Conservation (phyloP, 2,888 invertebrate genomes). For the Aelia acuminata region DNA sequence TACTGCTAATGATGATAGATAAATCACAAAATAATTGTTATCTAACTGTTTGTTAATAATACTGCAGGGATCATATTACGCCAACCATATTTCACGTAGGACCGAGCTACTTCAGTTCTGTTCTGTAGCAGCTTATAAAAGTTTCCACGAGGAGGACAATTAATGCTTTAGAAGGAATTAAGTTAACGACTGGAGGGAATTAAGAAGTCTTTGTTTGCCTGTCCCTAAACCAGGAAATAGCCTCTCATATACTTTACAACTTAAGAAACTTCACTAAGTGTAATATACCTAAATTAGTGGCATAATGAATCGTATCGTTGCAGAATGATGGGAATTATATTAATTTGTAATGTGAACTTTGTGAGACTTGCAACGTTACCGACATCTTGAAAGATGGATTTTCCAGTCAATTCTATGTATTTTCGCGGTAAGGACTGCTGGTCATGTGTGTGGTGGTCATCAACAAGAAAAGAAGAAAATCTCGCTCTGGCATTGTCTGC, state of each 20-base stretch:
- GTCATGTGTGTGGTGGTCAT: no score
- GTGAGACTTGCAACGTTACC: not conserved
- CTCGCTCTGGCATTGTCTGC: no score
- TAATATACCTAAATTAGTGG: slow-evolving; percentile 32
- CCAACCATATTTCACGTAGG: not conserved
- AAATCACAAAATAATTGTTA: not conserved
- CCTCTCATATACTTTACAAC: slow-evolving; percentile 45
- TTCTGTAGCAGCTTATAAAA: slow-evolving; percentile 19
- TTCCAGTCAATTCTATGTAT: no score
- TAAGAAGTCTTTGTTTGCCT: slow-evolving; percentile 49
- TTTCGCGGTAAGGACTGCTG: no score
- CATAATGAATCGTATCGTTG: not conserved
- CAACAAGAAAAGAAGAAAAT: no score
- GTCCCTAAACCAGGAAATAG: slow-evolving; percentile 43
- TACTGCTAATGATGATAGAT: not conserved
- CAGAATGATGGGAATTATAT: not conserved
- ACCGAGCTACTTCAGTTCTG: not conserved
- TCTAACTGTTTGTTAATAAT: not conserved
- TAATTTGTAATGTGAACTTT: not conserved
- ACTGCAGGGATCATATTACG: not conserved
- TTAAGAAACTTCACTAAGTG: not conserved
- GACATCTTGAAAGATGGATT: not conserved
- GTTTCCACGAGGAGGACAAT: slow-evolving; percentile 31
- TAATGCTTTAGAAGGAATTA: slow-evolving; percentile 50
- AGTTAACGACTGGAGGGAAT: slow-evolving; percentile 32